Evolutionary conservation across 1,140 invertebrate species (phyloP).

Genomic region (Ctenoplectra terminalis): DNA sequence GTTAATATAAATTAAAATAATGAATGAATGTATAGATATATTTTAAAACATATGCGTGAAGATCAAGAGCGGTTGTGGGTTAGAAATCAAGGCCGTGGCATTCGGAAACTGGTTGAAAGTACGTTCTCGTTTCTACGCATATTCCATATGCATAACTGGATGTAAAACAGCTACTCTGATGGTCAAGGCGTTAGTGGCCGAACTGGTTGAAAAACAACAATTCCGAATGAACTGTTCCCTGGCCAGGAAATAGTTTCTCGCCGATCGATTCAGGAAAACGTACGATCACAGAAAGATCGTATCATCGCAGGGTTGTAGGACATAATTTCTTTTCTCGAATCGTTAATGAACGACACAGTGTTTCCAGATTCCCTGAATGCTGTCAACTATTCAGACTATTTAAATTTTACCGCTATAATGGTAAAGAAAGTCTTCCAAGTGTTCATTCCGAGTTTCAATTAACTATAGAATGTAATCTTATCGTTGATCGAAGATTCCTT

Average conservation of each 20-base stretch:
- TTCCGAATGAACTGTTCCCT: neutral
- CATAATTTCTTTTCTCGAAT: no score
- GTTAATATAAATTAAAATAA: no score
- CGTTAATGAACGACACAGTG: neutral
- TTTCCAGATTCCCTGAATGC: neutral
- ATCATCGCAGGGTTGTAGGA: no score
- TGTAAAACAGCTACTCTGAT: neutral
- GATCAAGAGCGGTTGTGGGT: neutral
- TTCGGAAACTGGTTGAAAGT: neutral
- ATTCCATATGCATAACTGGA: neutral
- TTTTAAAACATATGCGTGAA: neutral
- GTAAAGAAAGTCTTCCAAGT: no score
- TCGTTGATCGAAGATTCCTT: no score
- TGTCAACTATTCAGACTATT: neutral
- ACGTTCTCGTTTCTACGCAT: neutral
- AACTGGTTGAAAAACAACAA: neutral
- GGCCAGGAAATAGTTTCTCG: neutral
- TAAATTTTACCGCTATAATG: neutral
- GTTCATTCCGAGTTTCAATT: no score
- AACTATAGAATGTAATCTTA: no score
- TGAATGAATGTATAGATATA: no score
- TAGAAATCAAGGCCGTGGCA: neutral
- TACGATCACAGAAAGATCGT: neutral
- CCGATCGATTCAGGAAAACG: neutral
- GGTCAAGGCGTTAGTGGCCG: neutral